Percentiles rank a stretch among this genome's conserved stretches.
Conservation (phyloP, 2,113 vertebrate species). For the Sialia sialis region DNA sequence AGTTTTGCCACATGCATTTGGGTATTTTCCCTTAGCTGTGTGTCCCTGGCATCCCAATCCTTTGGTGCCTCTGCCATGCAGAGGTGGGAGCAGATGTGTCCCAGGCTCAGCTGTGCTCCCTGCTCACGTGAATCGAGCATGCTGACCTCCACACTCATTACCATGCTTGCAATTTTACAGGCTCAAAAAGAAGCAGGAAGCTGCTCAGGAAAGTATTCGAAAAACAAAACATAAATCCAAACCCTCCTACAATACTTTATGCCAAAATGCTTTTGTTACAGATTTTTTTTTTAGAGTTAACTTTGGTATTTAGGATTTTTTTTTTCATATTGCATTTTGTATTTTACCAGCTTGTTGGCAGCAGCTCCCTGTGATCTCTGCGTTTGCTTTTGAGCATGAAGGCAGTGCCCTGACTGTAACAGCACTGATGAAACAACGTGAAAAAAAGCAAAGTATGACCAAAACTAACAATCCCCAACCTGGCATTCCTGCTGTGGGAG, state of each 20-base stretch:
- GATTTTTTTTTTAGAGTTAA: neutral
- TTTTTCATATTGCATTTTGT: neutral
- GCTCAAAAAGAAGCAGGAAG: neutral
- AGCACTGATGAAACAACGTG: neutral
- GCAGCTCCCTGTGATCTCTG: neutral
- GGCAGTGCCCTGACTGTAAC: accelerated
- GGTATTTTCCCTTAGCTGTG: neutral
- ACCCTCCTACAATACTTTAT: neutral
- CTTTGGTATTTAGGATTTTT: neutral
- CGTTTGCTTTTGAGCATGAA: neutral
- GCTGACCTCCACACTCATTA: neutral
- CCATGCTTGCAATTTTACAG: neutral
- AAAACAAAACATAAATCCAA: neutral
- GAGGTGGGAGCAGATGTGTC: neutral
- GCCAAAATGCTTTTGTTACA: neutral
- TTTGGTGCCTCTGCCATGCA: neutral
- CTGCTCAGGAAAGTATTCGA: neutral
- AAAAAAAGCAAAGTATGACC: neutral
- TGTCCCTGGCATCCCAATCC: neutral
- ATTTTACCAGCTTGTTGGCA: neutral
- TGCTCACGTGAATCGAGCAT: neutral
- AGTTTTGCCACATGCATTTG: neutral
- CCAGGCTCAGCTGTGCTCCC: neutral
- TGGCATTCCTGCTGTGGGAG: neutral
- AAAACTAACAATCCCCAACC: neutral